Base-by-base conservation (phyloP, 1,140 invertebrate species). In the Chironomus striatipennis region DNA sequence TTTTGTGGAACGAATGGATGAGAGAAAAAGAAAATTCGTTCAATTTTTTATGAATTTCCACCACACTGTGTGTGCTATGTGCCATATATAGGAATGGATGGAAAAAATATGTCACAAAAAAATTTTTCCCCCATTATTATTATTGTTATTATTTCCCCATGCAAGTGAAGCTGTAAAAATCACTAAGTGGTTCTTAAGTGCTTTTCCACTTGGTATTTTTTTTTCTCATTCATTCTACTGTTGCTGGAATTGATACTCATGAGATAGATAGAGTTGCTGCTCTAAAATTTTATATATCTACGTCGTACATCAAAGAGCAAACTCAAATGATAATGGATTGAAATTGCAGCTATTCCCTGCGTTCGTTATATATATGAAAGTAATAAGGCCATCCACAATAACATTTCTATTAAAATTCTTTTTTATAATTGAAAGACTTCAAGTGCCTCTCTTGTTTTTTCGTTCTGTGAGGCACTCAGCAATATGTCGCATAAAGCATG, bases 101-200 rank as follows among this genome's bases (percentile, higher is more conserved):
- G 24, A 34, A 34, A 34, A 34, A 34, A 34, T 34, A 34, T 34
- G 24, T 34, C 24, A 34, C 24, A n/a, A 57, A 57, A 8, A 9
- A 47, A 12, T 47, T 47, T 47, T 47, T 47, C 5, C 15, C n/a
- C 8, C 47, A 57, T 57, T n/a, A 47, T 47, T 57, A n/a, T 57
- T 57, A n/a, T 57, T 57, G 47, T 57, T n/a, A 57, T 57, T n/a
- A 57, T 57, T 5, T n/a, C 12, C 12, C 12, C 4, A 57, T n/a
- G 47, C 47, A n/a, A 57, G 12, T 47, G n/a, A 70, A 70, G 18
- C 65, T 70, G 65, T 70, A 20, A 70, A 70, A 70, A 70, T 70
- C 65, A 70, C 65, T 70, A 70, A 70, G 65, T 70, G 65, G 17
- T 70, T 70, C 65, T 21, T 18, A 70, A 70, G 65, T 70, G 65